Percentiles rank a stretch among this genome's conserved stretches.
Conservation (phyloP, 1,140 invertebrate species). For the Acyrthosiphon pisum region DNA sequence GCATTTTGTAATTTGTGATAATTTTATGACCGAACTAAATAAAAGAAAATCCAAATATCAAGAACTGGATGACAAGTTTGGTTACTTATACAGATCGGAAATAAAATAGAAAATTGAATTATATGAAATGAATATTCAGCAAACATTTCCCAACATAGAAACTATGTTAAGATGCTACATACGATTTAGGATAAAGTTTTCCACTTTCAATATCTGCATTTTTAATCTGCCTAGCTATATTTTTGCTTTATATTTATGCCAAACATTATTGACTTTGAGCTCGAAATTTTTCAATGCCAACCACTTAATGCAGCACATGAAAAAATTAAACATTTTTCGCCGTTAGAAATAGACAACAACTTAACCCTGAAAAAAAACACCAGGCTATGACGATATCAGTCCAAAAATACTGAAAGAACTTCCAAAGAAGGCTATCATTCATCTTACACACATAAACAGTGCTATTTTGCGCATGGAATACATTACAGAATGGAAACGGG, state of each 20-base stretch:
- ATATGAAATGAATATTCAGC: not conserved
- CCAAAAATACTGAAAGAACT: not conserved
- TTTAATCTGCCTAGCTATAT: too few relatives aligned
- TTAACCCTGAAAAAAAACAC: too few relatives aligned
- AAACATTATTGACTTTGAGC: not conserved
- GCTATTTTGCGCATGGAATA: too few relatives aligned
- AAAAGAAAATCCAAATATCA: conserved; percentile 34
- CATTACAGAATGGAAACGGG: too few relatives aligned
- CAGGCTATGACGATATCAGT: not conserved
- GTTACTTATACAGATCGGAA: not conserved
- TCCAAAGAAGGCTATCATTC: too few relatives aligned
- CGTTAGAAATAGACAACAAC: too few relatives aligned
- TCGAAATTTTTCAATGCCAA: not conserved
- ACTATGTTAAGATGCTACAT: conserved; percentile 1
- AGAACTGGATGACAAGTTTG: not conserved
- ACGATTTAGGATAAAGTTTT: too few relatives aligned
- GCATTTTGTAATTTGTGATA: conserved; percentile 21
- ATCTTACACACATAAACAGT: too few relatives aligned
- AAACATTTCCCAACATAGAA: not conserved
- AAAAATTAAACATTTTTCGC: not conserved
- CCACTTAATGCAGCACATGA: not conserved
- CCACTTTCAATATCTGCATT: too few relatives aligned
- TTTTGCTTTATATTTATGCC: too few relatives aligned
- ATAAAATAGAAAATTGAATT: not conserved
- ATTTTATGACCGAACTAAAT: conserved; percentile 2